Conservation (phyloP, 2,888 invertebrate genomes). For the Stenoptilia bipunctidactyla region DNA sequence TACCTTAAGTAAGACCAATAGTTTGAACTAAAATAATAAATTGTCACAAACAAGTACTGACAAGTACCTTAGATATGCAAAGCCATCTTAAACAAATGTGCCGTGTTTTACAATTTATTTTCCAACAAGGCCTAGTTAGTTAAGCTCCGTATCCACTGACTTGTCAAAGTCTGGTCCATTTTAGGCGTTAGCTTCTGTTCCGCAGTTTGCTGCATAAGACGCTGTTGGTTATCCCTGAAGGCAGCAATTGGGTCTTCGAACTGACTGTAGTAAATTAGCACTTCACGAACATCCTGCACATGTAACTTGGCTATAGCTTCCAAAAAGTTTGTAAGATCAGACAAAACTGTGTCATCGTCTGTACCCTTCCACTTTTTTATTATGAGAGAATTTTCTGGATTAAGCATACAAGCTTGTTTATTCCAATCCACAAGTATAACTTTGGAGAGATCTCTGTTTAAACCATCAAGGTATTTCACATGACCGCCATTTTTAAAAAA, state of each 20-base stretch:
- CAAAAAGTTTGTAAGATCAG: conserved; percentile 92
- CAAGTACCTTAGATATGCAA: too few relatives aligned
- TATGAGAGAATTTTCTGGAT: conserved; percentile 89
- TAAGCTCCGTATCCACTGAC: conserved; percentile 75
- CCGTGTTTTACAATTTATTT: too few relatives aligned
- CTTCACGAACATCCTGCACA: conserved; percentile 94
- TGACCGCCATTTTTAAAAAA: conserved; percentile 95
- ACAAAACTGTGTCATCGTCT: conserved; percentile 88
- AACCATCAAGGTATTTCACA: conserved; percentile 88
- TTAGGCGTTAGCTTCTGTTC: conserved; percentile 66
- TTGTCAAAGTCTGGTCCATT: conserved; percentile 63
- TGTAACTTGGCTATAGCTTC: conserved; percentile 94
- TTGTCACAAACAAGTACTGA: too few relatives aligned
- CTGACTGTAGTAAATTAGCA: conserved; percentile 91
- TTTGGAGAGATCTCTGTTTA: conserved; percentile 87
- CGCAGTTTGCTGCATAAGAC: conserved; percentile 78
- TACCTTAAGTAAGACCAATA: too few relatives aligned
- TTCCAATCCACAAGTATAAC: conserved; percentile 98
- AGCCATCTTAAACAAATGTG: too few relatives aligned
- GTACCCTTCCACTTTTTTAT: conserved; percentile 93
- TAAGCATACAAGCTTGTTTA: conserved; percentile 84
- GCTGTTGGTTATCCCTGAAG: conserved; percentile 91
- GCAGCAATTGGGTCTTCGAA: conserved; percentile 94
- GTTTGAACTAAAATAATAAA: too few relatives aligned
- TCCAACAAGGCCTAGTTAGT: too few relatives aligned